Evolutionary conservation across 2,888 invertebrate species (phyloP), one percentile per base, ranked within the genome.

Genomic region (Spialia ferax): DNA sequence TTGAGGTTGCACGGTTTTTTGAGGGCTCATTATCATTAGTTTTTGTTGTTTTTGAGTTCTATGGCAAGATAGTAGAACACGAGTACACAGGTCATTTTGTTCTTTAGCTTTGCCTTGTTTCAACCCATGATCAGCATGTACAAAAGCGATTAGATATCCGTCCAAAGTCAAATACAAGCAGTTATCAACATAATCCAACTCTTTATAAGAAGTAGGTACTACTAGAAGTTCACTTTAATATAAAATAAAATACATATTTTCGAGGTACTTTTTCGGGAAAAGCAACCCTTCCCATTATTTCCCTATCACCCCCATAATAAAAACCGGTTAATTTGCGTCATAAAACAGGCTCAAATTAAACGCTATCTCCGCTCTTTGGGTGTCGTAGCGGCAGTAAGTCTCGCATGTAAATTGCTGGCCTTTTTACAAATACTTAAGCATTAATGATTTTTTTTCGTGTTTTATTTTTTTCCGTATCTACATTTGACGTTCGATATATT

Each of bases 331-430:
- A 56, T 48, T 57, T 55, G 15, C 26, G 32, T 48, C 22, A 56
- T 57, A 57, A 64, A 64, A 48, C 64, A 64, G 48, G 22, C 48
- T 56, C 56, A 64, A 64, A 64, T 64, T 57, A 56, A 56, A 64
- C 22, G 45, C 63, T 55, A 55, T 63, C 63, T 63, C 8, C 13
- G 48, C 2, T 63, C 63, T 63, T 4, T 20, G 48, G 5, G 35
- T 62, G 38, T 35, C 35, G 23, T 10, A 48, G 48, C n/a, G 23
- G 18, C 55, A 63, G 42, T 32, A 60, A 52, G 38, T 52, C 38
- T 63, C n/a, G 42, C 26, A 50, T 52, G n/a, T 63, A 8, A 55
- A 63, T 63, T 55, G 55, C 42, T 8, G 6, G 42, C 26, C 18
- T 13, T 62, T 55, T 6, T 57, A 57, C 57, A 63, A 62, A 62